Percentiles rank a stretch among this genome's conserved stretches.
phyloP scores from a whole-genome alignment of 92 coral and sea anemone species.

The Plumapathes pennacea region DNA sequence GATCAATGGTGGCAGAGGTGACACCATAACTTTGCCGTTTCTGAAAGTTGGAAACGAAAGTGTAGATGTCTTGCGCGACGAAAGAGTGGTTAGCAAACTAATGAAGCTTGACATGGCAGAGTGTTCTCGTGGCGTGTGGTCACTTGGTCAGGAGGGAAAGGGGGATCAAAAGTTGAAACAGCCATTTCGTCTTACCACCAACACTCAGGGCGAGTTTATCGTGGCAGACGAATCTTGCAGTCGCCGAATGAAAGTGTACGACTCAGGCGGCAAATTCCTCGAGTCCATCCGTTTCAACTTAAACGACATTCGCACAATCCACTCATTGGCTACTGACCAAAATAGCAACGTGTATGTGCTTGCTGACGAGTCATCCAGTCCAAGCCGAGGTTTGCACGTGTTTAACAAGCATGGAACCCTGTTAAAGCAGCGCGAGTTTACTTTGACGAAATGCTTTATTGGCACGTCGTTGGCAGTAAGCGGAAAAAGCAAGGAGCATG shows the following conservation, averaged over 20 bases:
- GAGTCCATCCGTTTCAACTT: no score
- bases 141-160: neutral
- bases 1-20: neutral
- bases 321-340: slow-evolving; percentile 10
- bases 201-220: neutral
- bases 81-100: neutral
- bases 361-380: no score
- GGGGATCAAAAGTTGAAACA: neutral
- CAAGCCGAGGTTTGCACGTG: neutral
- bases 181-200: neutral
- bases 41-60: neutral
- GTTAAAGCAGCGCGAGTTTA: neutral
- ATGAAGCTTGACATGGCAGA: neutral
- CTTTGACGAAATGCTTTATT: neutral
- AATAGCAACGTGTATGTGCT: slow-evolving; percentile 17
- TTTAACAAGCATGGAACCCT: neutral
- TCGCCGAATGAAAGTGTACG: neutral
- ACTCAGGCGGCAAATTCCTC: neutral
- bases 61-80: neutral
- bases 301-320: no score
- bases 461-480: neutral
- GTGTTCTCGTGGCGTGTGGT: neutral
- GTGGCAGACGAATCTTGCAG: neutral
- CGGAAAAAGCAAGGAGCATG: neutral
- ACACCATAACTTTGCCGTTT: neutral